A percentile compares a stretch with the other conserved stretches of the same genome.
phyloP scores from a whole-genome alignment of 2,797 vertebrate genomes.

The Oryzias dopingdopingensis region DNA sequence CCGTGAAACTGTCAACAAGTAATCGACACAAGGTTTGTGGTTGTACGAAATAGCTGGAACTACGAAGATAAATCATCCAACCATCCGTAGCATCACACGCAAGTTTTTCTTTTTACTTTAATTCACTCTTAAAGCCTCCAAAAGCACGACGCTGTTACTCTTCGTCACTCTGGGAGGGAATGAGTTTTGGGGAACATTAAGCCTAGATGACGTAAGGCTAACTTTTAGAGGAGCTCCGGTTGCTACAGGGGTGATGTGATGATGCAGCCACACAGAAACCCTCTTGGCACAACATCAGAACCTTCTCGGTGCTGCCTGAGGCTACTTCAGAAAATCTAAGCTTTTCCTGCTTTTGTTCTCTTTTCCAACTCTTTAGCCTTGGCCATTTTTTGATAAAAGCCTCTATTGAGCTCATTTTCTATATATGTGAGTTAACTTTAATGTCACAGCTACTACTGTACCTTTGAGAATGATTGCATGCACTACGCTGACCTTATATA shows the following conservation, averaged over 20 bases:
- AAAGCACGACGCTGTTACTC: too few species aligned
- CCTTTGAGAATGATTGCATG: too few species aligned
- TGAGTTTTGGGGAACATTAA: slow-evolving; percentile 16
- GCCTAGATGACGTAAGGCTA: slow-evolving; percentile 6
- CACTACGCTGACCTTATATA: too few species aligned
- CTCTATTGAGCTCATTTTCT: slow-evolving; percentile 2
- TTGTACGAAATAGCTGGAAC: slow-evolving; percentile 2
- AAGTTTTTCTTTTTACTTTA: neutral
- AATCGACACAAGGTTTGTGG: slow-evolving; percentile 3
- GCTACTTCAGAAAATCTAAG: slow-evolving; percentile 49
- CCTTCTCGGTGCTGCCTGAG: slow-evolving; percentile 38
- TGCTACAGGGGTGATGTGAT: slow-evolving; percentile 43
- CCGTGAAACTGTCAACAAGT: neutral
- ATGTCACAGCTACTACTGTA: neutral
- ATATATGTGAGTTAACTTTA: slow-evolving; percentile 1
- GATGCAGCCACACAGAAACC: slow-evolving; percentile 55
- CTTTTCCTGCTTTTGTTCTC: slow-evolving; percentile 40
- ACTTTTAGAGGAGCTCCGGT: slow-evolving; percentile 29
- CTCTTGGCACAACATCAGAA: slow-evolving; percentile 54
- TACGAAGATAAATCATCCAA: slow-evolving; percentile 10
- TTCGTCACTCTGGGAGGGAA: too few species aligned
- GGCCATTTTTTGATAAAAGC: slow-evolving; percentile 7
- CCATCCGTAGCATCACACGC: neutral
- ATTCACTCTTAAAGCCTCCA: too few species aligned
- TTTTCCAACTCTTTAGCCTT: slow-evolving; percentile 38